These are phyloP conservation scores for Pachycephus smyrnensis DNA, from an alignment of 2,888 invertebrate species.

Conservation along the genomic window DNA sequence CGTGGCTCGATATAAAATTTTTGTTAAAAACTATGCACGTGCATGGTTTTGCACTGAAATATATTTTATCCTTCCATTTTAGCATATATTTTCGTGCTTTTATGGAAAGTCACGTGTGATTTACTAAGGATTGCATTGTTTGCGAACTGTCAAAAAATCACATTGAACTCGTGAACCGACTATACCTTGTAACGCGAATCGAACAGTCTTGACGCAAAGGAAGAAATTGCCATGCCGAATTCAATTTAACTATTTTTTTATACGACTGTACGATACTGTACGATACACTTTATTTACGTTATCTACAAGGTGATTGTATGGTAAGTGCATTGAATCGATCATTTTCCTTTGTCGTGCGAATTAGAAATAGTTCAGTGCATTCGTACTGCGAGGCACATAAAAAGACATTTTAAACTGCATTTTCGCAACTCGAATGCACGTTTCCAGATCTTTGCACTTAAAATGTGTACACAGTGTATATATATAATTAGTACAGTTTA, in stretches of 20 bases:
- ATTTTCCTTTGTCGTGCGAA: not conserved
- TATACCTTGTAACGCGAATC: not conserved
- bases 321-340: not conserved
- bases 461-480: too few species aligned
- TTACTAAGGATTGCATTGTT: too few species aligned
- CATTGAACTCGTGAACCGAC: too few species aligned
- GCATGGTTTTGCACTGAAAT: too few species aligned
- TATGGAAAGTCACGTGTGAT: too few species aligned
- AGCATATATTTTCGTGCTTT: too few species aligned
- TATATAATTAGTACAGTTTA: too few species aligned
- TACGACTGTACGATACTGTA: not conserved
- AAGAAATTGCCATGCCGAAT: not conserved
- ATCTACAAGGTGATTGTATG: not conserved
- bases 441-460: not conserved
- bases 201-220: not conserved
- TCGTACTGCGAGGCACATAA: not conserved
- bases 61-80: too few species aligned
- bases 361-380: not conserved
- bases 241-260: not conserved
- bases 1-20: too few species aligned
- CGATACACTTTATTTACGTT: not conserved
- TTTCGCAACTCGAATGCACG: not conserved
- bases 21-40: too few species aligned
- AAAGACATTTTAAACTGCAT: not conserved
- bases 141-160: too few species aligned